Conservation (phyloP, 2,888 invertebrate genomes). For the Polyploca ridens region DNA sequence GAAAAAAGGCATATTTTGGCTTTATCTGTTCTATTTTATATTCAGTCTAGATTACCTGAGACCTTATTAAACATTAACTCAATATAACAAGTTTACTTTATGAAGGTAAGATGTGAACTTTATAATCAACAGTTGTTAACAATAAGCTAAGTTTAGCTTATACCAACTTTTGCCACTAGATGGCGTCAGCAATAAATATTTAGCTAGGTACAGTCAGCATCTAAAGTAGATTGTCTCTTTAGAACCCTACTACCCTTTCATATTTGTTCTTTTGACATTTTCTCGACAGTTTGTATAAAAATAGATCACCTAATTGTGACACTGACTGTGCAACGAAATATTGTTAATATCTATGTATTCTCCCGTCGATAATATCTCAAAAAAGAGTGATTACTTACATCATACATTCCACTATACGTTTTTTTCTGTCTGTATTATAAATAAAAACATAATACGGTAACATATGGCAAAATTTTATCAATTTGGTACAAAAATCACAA, state of each 20-base stretch:
- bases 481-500: conserved; percentile 1
- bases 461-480: background rate
- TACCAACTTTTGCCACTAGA: background rate
- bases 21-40: conserved; percentile 18
- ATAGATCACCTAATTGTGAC: too few species aligned
- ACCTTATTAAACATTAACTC: background rate
- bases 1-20: conserved; percentile 24
- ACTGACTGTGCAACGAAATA: too few species aligned
- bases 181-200: background rate
- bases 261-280: too few species aligned
- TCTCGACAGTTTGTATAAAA: too few species aligned
- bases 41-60: background rate
- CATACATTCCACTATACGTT: background rate
- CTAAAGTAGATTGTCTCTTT: too few species aligned
- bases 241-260: too few species aligned
- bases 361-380: too few species aligned
- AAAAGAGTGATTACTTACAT: background rate
- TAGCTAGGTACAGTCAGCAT: too few species aligned
- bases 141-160: too few species aligned
- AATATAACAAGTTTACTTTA: too few species aligned
- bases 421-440: background rate
- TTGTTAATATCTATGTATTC: too few species aligned
- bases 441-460: background rate
- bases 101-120: background rate
- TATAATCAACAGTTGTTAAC: background rate